Percentiles rank a stretch among this genome's conserved stretches.
phyloP scores from a whole-genome alignment of 2,113 vertebrate species.

The Malurus elegans region DNA sequence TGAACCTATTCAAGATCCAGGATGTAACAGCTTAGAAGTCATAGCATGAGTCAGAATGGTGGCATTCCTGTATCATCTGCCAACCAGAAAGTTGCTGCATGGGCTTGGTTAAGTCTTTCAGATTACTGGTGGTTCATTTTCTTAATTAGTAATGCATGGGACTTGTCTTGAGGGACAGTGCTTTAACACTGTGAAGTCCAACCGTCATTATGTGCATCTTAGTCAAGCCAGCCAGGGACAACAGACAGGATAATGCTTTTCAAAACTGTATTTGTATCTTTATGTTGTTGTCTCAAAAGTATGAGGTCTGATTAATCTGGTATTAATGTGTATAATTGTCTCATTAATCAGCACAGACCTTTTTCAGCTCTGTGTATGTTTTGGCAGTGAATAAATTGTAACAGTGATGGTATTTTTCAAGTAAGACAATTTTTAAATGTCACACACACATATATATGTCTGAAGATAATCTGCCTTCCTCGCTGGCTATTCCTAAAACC shows the following conservation, averaged over 20 bases:
- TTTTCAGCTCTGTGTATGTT: background rate
- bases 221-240: background rate
- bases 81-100: background rate
- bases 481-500: background rate
- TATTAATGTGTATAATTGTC: background rate
- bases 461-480: background rate
- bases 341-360: conserved; percentile 1
- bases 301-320: background rate
- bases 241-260: background rate
- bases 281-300: background rate
- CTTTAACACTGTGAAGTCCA: background rate
- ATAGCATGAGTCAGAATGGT: rapidly evolving
- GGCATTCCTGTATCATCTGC: background rate
- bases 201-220: background rate
- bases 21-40: background rate
- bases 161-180: background rate
- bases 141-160: rapidly evolving
- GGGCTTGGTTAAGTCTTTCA: background rate
- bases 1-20: background rate
- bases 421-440: background rate
- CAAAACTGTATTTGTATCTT: background rate
- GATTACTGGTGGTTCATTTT: background rate
- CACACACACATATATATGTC: background rate
- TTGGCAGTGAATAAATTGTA: background rate
- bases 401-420: background rate